A percentile compares a stretch with the other conserved stretches of the same genome.
Evolutionary conservation across 2,113 vertebrate species (phyloP).

Genomic region (Melanerpes formicivorus): DNA sequence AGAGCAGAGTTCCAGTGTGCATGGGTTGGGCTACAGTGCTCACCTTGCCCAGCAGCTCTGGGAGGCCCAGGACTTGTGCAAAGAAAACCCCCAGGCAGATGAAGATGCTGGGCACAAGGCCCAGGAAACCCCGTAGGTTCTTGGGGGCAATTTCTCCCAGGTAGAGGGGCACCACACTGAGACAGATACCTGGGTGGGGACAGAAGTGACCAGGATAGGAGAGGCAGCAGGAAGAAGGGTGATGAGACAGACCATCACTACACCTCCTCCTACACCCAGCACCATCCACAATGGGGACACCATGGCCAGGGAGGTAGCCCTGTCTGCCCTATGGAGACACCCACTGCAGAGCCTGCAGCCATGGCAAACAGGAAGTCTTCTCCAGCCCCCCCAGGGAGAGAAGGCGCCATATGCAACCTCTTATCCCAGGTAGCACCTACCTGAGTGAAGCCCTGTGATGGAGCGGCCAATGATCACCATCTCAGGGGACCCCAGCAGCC

Average conservation of each 20-base stretch:
- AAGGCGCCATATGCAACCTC: background rate
- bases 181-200: conserved; percentile 78
- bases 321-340: background rate
- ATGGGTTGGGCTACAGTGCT: background rate
- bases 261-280: background rate
- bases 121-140: conserved; percentile 86
- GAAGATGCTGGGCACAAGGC: conserved; percentile 88
- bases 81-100: conserved; percentile 90
- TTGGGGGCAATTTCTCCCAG: conserved; percentile 90
- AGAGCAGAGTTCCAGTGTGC: rapidly evolving
- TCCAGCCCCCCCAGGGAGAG: background rate
- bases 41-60: conserved; percentile 86
- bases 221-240: background rate
- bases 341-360: background rate
- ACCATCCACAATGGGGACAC: background rate
- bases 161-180: conserved; percentile 92
- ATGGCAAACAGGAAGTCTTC: background rate
- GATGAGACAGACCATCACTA: rapidly evolving
- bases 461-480: conserved; percentile 88
- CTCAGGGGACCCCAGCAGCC: conserved; percentile 71
- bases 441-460: conserved; percentile 88
- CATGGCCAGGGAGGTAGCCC: background rate
- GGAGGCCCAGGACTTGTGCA: conserved; percentile 87
- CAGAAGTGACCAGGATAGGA: background rate
- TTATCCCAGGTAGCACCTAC: conserved; percentile 48